Conservation (phyloP, 1,140 invertebrate species). For the Eumeta japonica region DNA sequence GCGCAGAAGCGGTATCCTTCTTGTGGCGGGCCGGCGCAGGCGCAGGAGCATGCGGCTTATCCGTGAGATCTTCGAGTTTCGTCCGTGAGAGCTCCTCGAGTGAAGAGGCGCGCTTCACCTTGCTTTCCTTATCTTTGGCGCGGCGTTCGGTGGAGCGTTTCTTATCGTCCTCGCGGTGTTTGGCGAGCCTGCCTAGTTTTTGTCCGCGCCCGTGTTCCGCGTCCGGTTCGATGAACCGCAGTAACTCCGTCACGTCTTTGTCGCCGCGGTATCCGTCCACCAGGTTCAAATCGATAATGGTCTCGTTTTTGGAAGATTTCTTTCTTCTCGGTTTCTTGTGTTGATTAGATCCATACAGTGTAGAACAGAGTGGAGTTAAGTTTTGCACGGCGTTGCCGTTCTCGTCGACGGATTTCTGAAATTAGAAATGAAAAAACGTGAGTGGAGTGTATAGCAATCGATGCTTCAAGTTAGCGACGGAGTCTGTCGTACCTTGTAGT, state of each 20-base stretch:
- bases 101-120: constrained; percentile 65
- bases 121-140: constrained; percentile 48
- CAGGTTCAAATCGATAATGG: constrained; percentile 62
- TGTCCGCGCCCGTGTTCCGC: constrained; percentile 31
- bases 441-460: too few species aligned
- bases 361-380: constrained; percentile 50
- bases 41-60: constrained; percentile 21
- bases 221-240: constrained; percentile 61
- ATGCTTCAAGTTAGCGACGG: not conserved
- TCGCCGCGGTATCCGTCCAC: constrained; percentile 67
- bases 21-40: constrained; percentile 12
- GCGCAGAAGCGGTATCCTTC: constrained; percentile 31
- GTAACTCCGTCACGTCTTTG: constrained; percentile 59
- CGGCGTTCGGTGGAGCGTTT: constrained; percentile 48
- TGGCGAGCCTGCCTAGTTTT: constrained; percentile 26
- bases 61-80: constrained; percentile 67
- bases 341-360: constrained; percentile 56
- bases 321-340: constrained; percentile 58
- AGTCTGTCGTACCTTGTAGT: constrained; percentile 9
- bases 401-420: constrained; percentile 65
- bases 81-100: constrained; percentile 71
- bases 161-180: constrained; percentile 45
- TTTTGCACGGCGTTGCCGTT: constrained; percentile 65
- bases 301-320: constrained; percentile 62
- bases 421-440: constrained; percentile 13